A percentile compares a stretch with the other conserved stretches of the same genome.
phyloP scores from a whole-genome alignment of 2,888 invertebrate species.

The Euclidia mi region DNA sequence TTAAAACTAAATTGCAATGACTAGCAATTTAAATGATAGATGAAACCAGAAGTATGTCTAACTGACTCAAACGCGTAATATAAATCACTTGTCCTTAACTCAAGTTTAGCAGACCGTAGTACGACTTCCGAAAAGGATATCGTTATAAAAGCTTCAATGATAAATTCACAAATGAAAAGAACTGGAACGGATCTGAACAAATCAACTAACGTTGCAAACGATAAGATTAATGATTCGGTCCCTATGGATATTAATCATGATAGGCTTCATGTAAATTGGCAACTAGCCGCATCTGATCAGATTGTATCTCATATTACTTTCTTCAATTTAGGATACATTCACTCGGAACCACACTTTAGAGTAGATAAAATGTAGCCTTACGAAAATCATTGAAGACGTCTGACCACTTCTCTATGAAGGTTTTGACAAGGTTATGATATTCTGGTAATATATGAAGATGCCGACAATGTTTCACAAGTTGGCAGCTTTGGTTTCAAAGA shows the following conservation, averaged over 20 bases:
- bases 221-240: conserved; percentile 1
- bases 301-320: conserved; percentile 1
- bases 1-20: no score
- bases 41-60: no score
- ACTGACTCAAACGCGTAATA: no score
- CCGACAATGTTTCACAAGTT: conserved; percentile 12
- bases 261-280: conserved; percentile 7
- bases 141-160: not conserved
- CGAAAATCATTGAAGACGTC: not conserved
- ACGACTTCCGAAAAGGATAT: no score
- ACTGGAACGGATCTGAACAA: not conserved
- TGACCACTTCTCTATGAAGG: conserved; percentile 1
- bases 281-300: conserved; percentile 1
- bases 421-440: conserved; percentile 19
- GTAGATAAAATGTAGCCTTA: not conserved
- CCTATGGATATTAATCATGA: not conserved
- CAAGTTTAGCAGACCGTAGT: not conserved
- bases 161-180: not conserved
- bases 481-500: not conserved
- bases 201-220: not conserved
- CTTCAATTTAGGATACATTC: not conserved
- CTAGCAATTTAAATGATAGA: no score
- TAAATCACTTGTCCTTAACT: not conserved
- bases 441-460: conserved; percentile 15
- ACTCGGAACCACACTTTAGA: not conserved